These are phyloP conservation scores for Drosophila malerkotliana DNA, from an alignment of 1,140 invertebrate species.

Conservation along the genomic window DNA sequence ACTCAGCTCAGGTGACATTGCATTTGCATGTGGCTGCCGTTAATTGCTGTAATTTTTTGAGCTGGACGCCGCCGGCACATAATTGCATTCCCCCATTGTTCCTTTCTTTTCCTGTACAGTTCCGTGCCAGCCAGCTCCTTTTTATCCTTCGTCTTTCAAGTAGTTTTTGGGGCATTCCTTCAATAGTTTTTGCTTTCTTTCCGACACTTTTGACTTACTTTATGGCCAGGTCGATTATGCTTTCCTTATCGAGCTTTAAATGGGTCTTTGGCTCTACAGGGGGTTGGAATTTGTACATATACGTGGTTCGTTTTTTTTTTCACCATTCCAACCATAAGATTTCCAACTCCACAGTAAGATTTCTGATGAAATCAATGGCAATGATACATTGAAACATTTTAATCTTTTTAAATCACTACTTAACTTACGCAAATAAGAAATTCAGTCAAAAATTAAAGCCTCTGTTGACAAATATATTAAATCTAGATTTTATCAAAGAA, in stretches of 20 bases:
- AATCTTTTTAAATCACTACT: too few relatives aligned
- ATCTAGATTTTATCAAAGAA: neutral
- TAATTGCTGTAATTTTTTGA: slow-evolving; percentile 73
- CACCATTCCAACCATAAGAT: neutral
- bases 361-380: neutral
- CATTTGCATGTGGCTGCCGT: slow-evolving; percentile 73
- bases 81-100: slow-evolving; percentile 31
- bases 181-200: slow-evolving; percentile 67
- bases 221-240: slow-evolving; percentile 62
- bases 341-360: neutral
- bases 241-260: slow-evolving; percentile 51
- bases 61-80: slow-evolving; percentile 62
- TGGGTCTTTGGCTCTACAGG: slow-evolving; percentile 10
- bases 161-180: slow-evolving; percentile 70
- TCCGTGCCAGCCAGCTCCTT: slow-evolving; percentile 32
- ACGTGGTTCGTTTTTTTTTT: neutral
- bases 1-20: slow-evolving; percentile 72
- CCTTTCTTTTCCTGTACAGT: slow-evolving; percentile 60
- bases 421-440: neutral
- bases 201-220: slow-evolving; percentile 69
- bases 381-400: neutral
- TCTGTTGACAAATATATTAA: neutral
- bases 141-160: slow-evolving; percentile 37
- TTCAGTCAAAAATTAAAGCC: neutral
- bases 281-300: slow-evolving; percentile 3